A percentile compares a stretch with the other conserved stretches of the same genome.
phyloP scores from a whole-genome alignment of 2,113 vertebrate genomes.

The Mormoops blainvillei region DNA sequence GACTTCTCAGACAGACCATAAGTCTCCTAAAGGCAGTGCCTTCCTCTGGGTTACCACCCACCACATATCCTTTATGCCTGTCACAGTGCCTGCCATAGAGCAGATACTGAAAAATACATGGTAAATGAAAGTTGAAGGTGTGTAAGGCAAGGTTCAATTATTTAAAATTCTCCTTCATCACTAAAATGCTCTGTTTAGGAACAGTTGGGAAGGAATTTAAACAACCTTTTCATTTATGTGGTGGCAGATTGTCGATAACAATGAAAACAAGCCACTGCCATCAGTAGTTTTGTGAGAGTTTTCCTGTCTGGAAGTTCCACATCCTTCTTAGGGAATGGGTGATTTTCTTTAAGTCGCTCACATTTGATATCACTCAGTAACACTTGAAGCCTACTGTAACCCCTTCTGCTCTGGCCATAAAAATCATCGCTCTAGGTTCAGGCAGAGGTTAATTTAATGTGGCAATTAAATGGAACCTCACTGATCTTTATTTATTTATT shows the following conservation, averaged over 20 bases:
- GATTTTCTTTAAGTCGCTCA: not conserved
- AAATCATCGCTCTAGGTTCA: not conserved
- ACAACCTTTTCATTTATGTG: not conserved
- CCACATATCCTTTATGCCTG: not conserved
- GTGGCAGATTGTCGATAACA: not conserved
- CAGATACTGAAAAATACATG: not conserved
- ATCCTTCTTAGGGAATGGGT: not conserved
- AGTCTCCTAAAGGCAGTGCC: no score
- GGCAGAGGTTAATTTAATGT: conserved; percentile 40
- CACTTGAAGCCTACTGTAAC: not conserved
- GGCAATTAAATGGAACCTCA: conserved; percentile 46
- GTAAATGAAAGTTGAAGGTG: not conserved
- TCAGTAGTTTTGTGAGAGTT: not conserved
- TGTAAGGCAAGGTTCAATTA: not conserved
- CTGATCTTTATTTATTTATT: no score
- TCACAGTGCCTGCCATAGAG: not conserved
- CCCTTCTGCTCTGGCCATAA: not conserved
- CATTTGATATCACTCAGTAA: not conserved
- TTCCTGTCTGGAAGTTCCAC: not conserved
- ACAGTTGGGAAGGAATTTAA: not conserved
- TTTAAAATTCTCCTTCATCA: not conserved
- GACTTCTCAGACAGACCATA: not conserved
- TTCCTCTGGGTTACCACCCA: not conserved
- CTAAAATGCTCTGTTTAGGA: not conserved
- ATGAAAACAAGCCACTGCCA: not conserved